Conservation (phyloP, 1,140 invertebrate genomes). For the Gonatopus flavifemur region DNA sequence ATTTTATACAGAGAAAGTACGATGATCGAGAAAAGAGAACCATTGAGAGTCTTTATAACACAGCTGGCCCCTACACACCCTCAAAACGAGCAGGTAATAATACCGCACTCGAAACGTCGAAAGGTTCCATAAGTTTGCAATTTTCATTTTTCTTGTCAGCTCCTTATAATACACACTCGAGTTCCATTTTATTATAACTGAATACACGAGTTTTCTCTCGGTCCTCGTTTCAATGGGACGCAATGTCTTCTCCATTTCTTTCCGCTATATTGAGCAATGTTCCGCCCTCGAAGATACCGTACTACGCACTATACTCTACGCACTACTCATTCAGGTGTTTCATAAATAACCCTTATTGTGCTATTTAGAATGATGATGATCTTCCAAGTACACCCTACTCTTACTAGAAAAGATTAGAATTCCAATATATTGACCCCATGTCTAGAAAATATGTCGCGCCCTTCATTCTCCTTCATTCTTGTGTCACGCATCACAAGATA, state of each 20-base stretch:
- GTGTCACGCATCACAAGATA: slow-evolving; percentile 24
- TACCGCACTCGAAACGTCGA: slow-evolving; percentile 12
- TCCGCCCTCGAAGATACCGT: slow-evolving; percentile 19
- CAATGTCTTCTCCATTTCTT: slow-evolving; percentile 13
- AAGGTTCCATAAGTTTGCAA: slow-evolving; percentile 40
- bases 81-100: slow-evolving; percentile 5
- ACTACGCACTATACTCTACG: no score
- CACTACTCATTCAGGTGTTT: slow-evolving; percentile 23
- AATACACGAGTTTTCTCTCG: slow-evolving; percentile 24
- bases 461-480: no score
- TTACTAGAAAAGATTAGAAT: no score
- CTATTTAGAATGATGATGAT: slow-evolving; percentile 15
- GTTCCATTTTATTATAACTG: neutral
- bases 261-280: slow-evolving; percentile 39
- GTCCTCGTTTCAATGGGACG: slow-evolving; percentile 6
- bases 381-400: slow-evolving; percentile 3
- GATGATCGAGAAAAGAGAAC: no score
- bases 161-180: no score
- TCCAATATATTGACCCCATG: slow-evolving; percentile 1
- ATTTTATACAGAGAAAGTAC: no score
- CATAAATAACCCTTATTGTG: slow-evolving; percentile 42
- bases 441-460: slow-evolving; percentile 11
- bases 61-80: no score
- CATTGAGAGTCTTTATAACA: no score
- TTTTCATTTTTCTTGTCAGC: slow-evolving; percentile 40